A percentile compares a stretch with the other conserved stretches of the same genome.
phyloP scores from a whole-genome alignment of 2,113 vertebrate genomes.

The Orcinus orca region DNA sequence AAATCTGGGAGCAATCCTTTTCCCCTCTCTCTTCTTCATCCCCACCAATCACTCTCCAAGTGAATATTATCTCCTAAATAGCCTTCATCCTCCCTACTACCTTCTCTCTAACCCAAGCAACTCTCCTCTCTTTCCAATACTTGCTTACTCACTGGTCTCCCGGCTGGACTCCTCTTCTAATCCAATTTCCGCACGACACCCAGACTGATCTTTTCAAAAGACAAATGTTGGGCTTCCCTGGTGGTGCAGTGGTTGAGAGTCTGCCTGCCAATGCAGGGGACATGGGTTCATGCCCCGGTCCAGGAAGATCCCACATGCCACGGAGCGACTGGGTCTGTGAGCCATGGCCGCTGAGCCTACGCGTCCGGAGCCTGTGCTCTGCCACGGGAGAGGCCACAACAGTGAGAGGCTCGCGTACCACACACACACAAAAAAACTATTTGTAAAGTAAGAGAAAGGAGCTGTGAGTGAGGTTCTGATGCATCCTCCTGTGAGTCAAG shows the following conservation, averaged over 20 bases:
- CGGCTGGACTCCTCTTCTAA: not conserved
- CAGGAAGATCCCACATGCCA: no score
- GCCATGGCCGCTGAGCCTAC: no score
- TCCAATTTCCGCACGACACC: not conserved
- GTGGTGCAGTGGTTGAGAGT: no score
- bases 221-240: not conserved
- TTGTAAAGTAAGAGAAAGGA: not conserved
- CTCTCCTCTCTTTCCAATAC: not conserved
- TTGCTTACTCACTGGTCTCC: not conserved
- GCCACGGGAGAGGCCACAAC: no score
- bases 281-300: no score
- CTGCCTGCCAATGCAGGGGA: no score
- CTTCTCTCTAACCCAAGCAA: not conserved
- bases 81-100: not conserved
- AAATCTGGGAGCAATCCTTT: not conserved
- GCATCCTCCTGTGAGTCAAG: not conserved
- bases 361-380: no score
- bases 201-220: not conserved
- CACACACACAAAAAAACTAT: not conserved
- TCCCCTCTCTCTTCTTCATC: not conserved
- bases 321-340: no score
- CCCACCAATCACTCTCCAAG: not conserved
- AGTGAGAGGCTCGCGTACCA: no score
- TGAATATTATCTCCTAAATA: not conserved
- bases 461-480: not conserved